Evolutionary conservation across 2,113 vertebrate genomes (phyloP).

Genomic region (Aspiorhynchus laticeps): DNA sequence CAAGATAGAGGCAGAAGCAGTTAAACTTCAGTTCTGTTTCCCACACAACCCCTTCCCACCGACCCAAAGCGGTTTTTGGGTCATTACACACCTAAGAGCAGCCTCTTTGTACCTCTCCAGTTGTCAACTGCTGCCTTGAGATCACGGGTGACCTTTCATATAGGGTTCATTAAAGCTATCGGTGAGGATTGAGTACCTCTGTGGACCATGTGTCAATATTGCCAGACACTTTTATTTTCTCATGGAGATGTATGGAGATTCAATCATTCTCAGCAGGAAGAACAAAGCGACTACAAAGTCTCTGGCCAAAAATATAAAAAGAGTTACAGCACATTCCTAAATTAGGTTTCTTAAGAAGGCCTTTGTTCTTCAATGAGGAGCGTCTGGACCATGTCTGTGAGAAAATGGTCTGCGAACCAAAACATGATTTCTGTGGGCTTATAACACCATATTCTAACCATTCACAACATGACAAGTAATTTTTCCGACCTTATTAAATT

Average conservation of each 20-base stretch:
- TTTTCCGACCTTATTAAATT: background rate
- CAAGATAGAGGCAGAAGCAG: background rate
- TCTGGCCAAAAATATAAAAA: conserved; percentile 10
- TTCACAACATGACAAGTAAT: background rate
- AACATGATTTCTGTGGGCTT: background rate
- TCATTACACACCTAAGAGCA: conserved; percentile 30
- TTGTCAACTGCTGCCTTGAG: conserved; percentile 7
- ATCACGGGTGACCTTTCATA: background rate
- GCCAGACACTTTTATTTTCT: conserved; percentile 30
- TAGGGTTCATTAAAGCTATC: conserved; percentile 13
- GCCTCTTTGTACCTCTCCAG: conserved; percentile 32
- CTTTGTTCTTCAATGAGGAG: conserved; percentile 12
- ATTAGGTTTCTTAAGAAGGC: background rate
- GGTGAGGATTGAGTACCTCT: conserved; percentile 10
- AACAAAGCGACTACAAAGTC: background rate
- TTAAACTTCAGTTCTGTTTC: conserved; percentile 36
- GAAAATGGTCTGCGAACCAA: conserved; percentile 8
- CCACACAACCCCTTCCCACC: conserved; percentile 20
- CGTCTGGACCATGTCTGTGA: background rate
- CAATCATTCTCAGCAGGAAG: background rate
- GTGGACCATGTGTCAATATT: conserved; percentile 5
- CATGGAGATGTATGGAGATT: conserved; percentile 21
- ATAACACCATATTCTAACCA: background rate
- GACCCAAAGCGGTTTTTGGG: conserved; percentile 36
- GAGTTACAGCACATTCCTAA: conserved; percentile 28